Evolutionary conservation across 2,888 invertebrate genomes (phyloP).

Genomic region (Empis stercorea): DNA sequence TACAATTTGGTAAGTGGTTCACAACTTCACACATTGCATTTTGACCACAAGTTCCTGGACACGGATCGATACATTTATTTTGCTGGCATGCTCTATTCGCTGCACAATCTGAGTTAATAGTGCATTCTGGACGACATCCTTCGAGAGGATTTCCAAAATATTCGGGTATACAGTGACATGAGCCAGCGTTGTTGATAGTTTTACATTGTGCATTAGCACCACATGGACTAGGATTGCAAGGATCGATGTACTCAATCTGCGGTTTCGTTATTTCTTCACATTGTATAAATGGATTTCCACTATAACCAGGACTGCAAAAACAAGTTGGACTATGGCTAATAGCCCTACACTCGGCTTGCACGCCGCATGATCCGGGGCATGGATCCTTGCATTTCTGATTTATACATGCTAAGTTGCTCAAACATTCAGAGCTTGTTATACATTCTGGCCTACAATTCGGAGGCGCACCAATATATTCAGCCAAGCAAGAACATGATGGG

Average conservation of each 20-base stretch:
- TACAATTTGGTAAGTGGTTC: slow-evolving; percentile 57
- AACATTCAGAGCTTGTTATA: slow-evolving; percentile 61
- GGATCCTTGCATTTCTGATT: slow-evolving; percentile 67
- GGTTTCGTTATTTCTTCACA: slow-evolving; percentile 38
- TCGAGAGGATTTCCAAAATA: slow-evolving; percentile 69
- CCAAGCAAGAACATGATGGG: slow-evolving; percentile 62
- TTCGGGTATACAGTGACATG: slow-evolving; percentile 57
- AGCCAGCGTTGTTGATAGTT: slow-evolving; percentile 48
- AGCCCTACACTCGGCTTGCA: slow-evolving; percentile 60
- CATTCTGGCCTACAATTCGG: slow-evolving; percentile 73
- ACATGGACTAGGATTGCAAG: slow-evolving; percentile 49
- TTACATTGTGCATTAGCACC: slow-evolving; percentile 60
- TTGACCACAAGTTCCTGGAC: slow-evolving; percentile 63
- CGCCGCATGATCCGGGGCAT: slow-evolving; percentile 56
- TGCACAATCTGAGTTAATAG: slow-evolving; percentile 58
- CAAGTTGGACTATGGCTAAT: slow-evolving; percentile 63
- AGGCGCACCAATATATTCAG: slow-evolving; percentile 53
- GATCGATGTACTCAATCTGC: slow-evolving; percentile 39
- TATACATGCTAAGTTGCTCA: slow-evolving; percentile 54
- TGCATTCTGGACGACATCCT: slow-evolving; percentile 62
- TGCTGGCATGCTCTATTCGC: slow-evolving; percentile 58
- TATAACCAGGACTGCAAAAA: slow-evolving; percentile 50
- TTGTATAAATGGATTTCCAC: slow-evolving; percentile 64
- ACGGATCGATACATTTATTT: slow-evolving; percentile 66
- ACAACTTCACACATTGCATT: slow-evolving; percentile 62